Conservation (phyloP, 1,140 invertebrate genomes). For the Diachasmimorpha longicaudata region DNA sequence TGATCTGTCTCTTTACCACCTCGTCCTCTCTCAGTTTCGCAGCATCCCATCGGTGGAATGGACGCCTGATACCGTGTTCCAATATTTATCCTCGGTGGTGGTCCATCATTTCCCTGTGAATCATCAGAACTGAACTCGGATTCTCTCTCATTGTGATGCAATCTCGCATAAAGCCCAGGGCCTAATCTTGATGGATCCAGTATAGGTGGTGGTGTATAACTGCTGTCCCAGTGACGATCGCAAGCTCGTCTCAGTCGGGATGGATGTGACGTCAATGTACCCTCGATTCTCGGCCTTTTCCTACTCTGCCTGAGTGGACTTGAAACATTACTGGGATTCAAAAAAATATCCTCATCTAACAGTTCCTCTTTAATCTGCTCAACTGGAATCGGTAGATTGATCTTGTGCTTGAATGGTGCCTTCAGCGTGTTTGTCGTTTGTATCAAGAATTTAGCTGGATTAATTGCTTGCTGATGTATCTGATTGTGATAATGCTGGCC, state of each 20-base stretch:
- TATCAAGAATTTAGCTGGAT: conserved; percentile 37
- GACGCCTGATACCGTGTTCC: conserved; percentile 88
- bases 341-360: conserved; percentile 73
- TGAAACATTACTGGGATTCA: conserved; percentile 75
- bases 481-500: conserved; percentile 43
- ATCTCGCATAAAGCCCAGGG: conserved; percentile 78
- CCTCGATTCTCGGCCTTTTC: conserved; percentile 70
- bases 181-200: conserved; percentile 87
- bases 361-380: conserved; percentile 66
- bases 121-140: conserved; percentile 59
- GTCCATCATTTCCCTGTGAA: conserved; percentile 59
- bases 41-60: conserved; percentile 69
- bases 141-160: conserved; percentile 57
- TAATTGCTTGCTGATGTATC: conserved; percentile 27
- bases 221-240: conserved; percentile 67
- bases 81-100: conserved; percentile 81
- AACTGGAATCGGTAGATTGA: conserved; percentile 51
- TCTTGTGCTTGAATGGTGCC: conserved; percentile 48
- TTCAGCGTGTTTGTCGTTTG: conserved; percentile 47
- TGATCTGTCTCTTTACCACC: conserved; percentile 69
- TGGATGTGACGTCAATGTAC: conserved; percentile 59
- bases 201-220: conserved; percentile 92
- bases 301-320: conserved; percentile 68
- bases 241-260: conserved; percentile 66
- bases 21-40: conserved; percentile 58